Base-by-base conservation (phyloP, 2,113 vertebrate genomes). In the Neolamprologus falcicula region DNA sequence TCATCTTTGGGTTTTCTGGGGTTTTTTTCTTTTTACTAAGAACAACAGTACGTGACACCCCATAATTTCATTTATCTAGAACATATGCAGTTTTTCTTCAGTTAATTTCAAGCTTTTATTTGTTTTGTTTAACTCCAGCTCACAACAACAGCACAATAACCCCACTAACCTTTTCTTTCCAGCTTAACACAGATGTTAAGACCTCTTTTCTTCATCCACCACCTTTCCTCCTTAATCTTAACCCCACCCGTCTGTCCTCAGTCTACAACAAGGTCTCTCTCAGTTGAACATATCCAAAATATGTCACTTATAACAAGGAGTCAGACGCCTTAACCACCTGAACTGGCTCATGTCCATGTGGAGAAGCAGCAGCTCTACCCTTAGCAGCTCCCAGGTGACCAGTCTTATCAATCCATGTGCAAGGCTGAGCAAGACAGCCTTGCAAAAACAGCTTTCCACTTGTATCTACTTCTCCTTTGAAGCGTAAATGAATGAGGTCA, bases 221-320 rank as follows among this genome's bases (percentile, higher is more conserved):
- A 13, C 45, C 16, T 78, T 28, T 52, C 45, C 45, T 19, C 28
- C 7, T 78, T 33, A 50, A 78, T 19, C 10, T n/a, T 31, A 78
- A 31, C 26, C 16, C 45, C 26, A 50, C 16, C 26, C 6, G 4
- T 76, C 13, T 47, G 3, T 40, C 35, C n/a, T 71, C 66, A 26
- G 13, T 73, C 37, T 73, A 26, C 21, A 42, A 42, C 14, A 28
- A 0, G 9, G 24, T 19, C 24, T 76, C n/a, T 1, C 0, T 50
- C 6, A 2, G 71, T 50, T 76, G 24, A 28, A 31, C 73, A 52
- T 52, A 19, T 52, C 10, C 10, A 19, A 33, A 78, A 52, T 31
- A 19, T 7, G 7, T 31, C 17, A 78, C 45, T 50, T 78, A 31
- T 1, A 7, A 19, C 16, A 31, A 3, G 26, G 26, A 50, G 26